Evolutionary conservation across 2,888 invertebrate genomes (phyloP).

Genomic region (Chalcis sispes): DNA sequence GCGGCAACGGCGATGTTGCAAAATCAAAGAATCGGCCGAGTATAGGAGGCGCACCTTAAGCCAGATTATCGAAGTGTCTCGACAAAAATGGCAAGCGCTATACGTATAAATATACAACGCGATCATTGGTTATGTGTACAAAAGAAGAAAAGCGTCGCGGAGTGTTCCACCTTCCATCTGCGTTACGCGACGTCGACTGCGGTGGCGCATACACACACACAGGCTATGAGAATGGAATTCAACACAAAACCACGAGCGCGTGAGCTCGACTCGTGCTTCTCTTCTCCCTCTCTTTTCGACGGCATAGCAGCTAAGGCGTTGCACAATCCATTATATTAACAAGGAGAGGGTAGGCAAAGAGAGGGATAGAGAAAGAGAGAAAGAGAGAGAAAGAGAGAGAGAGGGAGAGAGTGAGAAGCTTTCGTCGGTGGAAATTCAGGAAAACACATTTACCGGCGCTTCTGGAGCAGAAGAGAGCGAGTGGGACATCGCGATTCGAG

Average conservation of each 20-base stretch:
- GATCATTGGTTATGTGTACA: no score
- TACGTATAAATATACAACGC: no score
- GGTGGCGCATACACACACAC: neutral
- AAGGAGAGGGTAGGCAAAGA: neutral
- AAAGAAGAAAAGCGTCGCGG: neutral
- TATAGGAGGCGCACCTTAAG: no score
- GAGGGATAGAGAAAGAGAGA: neutral
- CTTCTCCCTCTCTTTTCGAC: no score
- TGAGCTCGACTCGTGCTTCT: no score
- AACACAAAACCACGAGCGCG: no score
- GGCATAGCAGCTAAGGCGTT: neutral
- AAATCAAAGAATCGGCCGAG: no score
- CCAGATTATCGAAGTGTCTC: no score
- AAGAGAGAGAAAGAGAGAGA: neutral
- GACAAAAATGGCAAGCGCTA: no score
- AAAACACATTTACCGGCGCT: conserved; percentile 30
- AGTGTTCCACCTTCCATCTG: conserved; percentile 11
- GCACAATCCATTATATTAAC: conserved; percentile 33
- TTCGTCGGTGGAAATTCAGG: conserved; percentile 35
- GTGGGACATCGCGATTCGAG: neutral
- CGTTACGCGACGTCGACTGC: neutral
- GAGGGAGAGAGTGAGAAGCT: no score
- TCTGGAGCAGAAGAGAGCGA: neutral
- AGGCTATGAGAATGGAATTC: conserved; percentile 28
- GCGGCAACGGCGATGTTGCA: no score